A percentile compares a stretch with the other conserved stretches of the same genome.
Evolutionary conservation across 1,140 invertebrate species (phyloP).

Genomic region (Sycobia sp.): DNA sequence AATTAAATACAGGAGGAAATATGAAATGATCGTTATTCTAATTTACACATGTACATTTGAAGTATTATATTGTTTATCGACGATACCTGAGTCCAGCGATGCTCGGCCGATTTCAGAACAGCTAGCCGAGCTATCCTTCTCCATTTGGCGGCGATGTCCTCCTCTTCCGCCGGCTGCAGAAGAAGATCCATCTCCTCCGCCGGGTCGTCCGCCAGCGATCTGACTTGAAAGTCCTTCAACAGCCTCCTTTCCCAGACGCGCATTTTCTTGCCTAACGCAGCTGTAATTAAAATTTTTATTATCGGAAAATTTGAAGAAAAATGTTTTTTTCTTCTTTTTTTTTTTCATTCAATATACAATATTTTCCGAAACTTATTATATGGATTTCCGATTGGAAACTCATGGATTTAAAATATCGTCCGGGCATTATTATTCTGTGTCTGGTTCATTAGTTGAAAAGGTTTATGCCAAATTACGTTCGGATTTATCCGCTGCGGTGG

Average conservation of each 20-base stretch:
- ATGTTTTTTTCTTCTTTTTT: no score
- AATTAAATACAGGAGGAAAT: constrained; percentile 59
- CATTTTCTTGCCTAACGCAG: constrained; percentile 72
- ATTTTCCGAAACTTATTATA: no score
- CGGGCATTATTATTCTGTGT: no score
- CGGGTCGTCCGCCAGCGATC: constrained; percentile 63
- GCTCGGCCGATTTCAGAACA: constrained; percentile 67
- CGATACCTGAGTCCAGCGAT: constrained; percentile 77
- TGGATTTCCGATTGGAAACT: no score
- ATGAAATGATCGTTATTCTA: no score
- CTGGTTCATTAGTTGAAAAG: no score
- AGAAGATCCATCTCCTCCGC: constrained; percentile 53
- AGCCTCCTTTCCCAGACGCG: constrained; percentile 81
- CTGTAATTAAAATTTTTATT: constrained; percentile 12
- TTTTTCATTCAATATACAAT: no score
- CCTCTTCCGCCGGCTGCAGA: constrained; percentile 61
- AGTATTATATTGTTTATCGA: no score
- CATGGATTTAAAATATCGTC: no score
- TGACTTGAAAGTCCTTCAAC: constrained; percentile 86
- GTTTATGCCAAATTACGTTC: no score
- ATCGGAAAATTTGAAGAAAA: not conserved
- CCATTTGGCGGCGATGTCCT: constrained; percentile 72
- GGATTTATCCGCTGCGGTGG: constrained; percentile 69
- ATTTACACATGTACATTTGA: no score
- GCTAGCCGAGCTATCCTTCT: constrained; percentile 75